phyloP scores from a whole-genome alignment of 2,113 vertebrate genomes.

The Ibidorhyncha struthersii region DNA sequence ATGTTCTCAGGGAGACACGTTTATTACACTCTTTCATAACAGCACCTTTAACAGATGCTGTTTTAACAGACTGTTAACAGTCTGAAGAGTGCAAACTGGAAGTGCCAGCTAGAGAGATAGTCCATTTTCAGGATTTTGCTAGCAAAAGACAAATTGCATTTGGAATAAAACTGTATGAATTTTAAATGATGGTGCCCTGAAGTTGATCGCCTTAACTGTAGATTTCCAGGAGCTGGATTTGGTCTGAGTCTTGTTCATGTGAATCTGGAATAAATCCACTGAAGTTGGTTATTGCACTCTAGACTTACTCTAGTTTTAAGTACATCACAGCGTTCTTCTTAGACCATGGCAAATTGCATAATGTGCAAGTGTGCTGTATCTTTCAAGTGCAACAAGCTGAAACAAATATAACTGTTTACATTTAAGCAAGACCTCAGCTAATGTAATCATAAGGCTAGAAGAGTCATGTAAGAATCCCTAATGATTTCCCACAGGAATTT shows the following conservation, averaged over 20 bases:
- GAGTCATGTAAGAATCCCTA: neutral
- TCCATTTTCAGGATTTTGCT: neutral
- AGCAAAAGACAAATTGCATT: neutral
- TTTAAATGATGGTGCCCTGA: neutral
- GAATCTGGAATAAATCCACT: neutral
- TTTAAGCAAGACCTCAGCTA: neutral
- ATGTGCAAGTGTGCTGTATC: neutral
- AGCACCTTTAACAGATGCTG: neutral
- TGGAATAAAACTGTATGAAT: neutral
- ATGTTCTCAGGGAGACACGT: accelerated
- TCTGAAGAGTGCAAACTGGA: neutral
- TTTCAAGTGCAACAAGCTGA: neutral
- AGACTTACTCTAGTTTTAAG: neutral
- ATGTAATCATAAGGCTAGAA: neutral
- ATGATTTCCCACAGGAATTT: neutral
- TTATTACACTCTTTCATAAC: neutral
- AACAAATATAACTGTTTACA: neutral
- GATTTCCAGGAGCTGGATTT: neutral
- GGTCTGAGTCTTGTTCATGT: neutral
- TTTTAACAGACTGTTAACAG: no score
- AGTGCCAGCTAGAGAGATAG: neutral
- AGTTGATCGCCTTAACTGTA: neutral
- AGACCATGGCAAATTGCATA: neutral
- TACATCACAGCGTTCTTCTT: neutral
- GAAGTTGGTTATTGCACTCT: neutral